Conservation (phyloP, 2,113 vertebrate genomes). For the Dromas ardeola region DNA sequence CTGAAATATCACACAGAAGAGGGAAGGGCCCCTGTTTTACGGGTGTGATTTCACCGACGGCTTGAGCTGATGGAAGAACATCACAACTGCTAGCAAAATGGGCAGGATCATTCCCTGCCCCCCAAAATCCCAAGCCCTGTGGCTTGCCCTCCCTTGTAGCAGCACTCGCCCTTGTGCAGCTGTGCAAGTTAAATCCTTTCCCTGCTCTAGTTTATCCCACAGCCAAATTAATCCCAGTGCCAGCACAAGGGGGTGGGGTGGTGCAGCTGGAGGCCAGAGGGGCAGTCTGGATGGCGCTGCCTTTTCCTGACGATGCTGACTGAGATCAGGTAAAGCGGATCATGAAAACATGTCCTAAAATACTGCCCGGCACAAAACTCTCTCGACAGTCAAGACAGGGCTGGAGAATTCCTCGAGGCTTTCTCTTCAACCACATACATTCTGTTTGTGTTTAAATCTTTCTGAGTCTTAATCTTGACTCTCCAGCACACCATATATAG, state of each 20-base stretch:
- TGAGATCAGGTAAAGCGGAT: background rate
- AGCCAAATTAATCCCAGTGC: background rate
- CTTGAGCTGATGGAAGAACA: background rate
- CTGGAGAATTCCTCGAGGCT: background rate
- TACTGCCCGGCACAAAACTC: background rate
- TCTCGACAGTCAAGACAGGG: background rate
- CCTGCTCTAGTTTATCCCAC: background rate
- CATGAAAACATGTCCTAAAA: background rate
- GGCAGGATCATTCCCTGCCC: background rate
- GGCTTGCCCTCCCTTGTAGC: background rate
- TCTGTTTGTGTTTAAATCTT: background rate
- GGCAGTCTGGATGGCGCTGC: background rate
- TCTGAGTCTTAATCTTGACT: background rate
- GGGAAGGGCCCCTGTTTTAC: background rate
- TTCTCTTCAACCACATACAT: background rate
- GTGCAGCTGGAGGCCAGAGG: background rate
- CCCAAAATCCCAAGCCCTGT: background rate
- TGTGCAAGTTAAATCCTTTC: background rate
- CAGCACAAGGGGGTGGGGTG: background rate
- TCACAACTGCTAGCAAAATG: background rate
- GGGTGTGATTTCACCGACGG: accelerated
- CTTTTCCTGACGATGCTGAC: background rate
- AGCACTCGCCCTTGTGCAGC: background rate
- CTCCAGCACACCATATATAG: background rate
- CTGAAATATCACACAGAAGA: background rate